Base-by-base conservation (phyloP, 2,113 vertebrate genomes). In the Brienomyrus longianalis region DNA sequence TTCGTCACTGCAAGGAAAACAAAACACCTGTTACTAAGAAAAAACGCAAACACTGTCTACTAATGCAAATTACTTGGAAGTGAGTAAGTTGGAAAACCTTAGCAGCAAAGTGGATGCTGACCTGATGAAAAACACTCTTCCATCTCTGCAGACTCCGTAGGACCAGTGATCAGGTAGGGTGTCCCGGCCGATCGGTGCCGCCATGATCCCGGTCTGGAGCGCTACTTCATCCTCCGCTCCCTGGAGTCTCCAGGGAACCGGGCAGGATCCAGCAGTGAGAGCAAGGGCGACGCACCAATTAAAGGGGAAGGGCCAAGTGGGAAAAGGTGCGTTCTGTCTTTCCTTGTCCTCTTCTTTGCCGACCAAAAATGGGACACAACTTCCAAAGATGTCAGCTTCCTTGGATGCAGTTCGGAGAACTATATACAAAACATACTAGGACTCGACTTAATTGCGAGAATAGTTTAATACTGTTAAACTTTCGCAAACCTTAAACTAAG, bases 121-220 rank as follows among this genome's bases (percentile, higher is more conserved):
- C 98, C 98, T 96, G 90, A 98, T 98, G 83, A 99, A 98, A 95
- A 98, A 99, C 90, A 99, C 97, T 50, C 98, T 96, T 74, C 98
- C 98, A 92, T 98, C 98, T 91, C 94, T 92, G 89, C 97, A 98
- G 91, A 99, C 98, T 93, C 98, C 98, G 86, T 98, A 98, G 39
- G 98, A 98, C 97, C 98, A 99, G 95, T 96, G 95, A 91, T 97
- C 97, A 94, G 98, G 98, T 95, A 99, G 95, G 91, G 96, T 95
- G 95, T 98, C 97, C 97, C 97, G 96, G 96, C 96, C 96, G 94
- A 96, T 96, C 92, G 95, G 95, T 91, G 96, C 85, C 96, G 97
- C 97, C 97, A 98, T 97, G 97, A 97, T 96, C 95, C 95, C 93
- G 91, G 91, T 89, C 89, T 93, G 93, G 91, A 95, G 92, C 89